A percentile compares a stretch with the other conserved stretches of the same genome.
phyloP scores from a whole-genome alignment of 2,113 vertebrate species.

The Scartelaos histophorus region DNA sequence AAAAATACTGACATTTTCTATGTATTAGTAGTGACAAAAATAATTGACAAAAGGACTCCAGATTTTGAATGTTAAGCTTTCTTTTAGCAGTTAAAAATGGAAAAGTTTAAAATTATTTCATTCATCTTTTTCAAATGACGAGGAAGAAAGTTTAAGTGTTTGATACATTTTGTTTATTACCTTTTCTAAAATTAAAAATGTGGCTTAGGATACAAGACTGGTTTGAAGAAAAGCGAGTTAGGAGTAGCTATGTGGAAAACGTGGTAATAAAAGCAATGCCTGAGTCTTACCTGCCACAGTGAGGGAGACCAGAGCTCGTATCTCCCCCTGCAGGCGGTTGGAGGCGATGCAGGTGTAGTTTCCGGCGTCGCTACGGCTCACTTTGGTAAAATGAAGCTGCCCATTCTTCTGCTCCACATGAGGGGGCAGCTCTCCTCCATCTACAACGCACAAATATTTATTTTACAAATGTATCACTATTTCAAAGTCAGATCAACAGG shows the following conservation, averaged over 20 bases:
- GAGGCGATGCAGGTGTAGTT: slow-evolving; percentile 94
- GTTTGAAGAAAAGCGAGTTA: too few species aligned
- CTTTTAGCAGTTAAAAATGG: too few species aligned
- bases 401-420: slow-evolving; percentile 83
- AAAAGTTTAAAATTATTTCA: too few species aligned
- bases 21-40: too few species aligned
- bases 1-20: not conserved
- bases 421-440: slow-evolving; percentile 85
- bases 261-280: not conserved
- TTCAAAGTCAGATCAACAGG: not conserved
- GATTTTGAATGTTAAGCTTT: too few species aligned
- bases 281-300: slow-evolving; percentile 86
- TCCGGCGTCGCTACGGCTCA: slow-evolving; percentile 86
- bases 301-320: slow-evolving; percentile 86
- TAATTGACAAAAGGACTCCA: too few species aligned
- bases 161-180: too few species aligned
- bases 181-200: too few species aligned
- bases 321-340: slow-evolving; percentile 91
- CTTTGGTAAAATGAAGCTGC: slow-evolving; percentile 86
- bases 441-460: slow-evolving; percentile 66
- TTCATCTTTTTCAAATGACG: too few species aligned
- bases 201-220: too few species aligned
- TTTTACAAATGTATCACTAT: not conserved
- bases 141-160: too few species aligned
- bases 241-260: not conserved